Evolutionary conservation across 2,797 vertebrate species (phyloP).

Genomic region (Lateolabrax maculatus): DNA sequence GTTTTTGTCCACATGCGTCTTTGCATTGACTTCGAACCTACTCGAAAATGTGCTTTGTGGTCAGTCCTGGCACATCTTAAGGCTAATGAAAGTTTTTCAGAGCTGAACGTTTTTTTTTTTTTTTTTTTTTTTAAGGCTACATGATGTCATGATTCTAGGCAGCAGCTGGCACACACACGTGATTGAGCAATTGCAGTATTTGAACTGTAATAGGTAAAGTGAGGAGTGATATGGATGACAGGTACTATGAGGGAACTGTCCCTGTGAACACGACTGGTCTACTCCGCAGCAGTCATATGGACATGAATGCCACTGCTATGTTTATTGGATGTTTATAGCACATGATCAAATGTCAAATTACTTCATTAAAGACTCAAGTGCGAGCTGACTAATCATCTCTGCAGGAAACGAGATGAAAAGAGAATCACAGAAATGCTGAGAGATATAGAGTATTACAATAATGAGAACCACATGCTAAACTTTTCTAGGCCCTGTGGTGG

Average conservation of each 20-base stretch:
- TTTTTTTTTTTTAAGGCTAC: no score
- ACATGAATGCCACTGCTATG: background rate
- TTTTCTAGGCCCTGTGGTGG: constrained; percentile 3
- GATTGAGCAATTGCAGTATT: constrained; percentile 9
- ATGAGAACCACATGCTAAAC: constrained; percentile 59
- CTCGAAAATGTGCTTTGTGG: background rate
- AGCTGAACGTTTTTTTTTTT: no score
- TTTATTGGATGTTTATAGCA: constrained; percentile 24
- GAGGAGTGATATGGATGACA: constrained; percentile 29
- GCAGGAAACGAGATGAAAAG: constrained; percentile 43
- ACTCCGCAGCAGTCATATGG: background rate
- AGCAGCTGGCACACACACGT: constrained; percentile 9
- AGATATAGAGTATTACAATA: constrained; percentile 57
- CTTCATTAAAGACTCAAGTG: constrained; percentile 51
- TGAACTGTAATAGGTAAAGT: constrained; percentile 17
- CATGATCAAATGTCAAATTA: constrained; percentile 37
- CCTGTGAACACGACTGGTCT: background rate
- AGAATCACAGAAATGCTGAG: constrained; percentile 47
- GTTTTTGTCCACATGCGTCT: background rate
- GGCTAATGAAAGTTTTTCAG: background rate
- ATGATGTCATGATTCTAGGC: no score
- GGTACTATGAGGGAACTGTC: background rate
- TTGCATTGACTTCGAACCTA: background rate
- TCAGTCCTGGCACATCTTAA: background rate
- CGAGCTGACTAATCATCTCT: constrained; percentile 54